Evolutionary conservation across 2,113 vertebrate species (phyloP).

Genomic region (Plecotus auritus): DNA sequence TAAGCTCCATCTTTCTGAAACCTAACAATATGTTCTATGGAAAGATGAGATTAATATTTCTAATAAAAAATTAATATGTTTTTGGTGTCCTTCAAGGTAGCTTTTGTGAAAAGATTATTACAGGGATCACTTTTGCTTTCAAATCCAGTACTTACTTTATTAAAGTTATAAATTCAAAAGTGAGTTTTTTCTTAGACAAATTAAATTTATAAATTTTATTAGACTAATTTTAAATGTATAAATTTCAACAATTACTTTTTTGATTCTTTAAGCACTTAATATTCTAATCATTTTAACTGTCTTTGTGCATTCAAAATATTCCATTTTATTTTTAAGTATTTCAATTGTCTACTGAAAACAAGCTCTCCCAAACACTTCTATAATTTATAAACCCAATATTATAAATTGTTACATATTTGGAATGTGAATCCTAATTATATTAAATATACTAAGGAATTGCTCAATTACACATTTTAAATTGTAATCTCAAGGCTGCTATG

Average conservation of each 20-base stretch:
- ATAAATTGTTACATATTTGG: background rate
- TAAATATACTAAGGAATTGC: slow-evolving; percentile 3
- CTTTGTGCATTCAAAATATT: background rate
- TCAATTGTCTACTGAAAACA: background rate
- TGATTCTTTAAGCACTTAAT: background rate
- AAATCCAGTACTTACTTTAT: background rate
- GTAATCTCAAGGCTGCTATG: background rate
- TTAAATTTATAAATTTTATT: background rate
- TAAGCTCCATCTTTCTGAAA: background rate
- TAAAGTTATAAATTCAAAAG: background rate
- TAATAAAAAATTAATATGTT: background rate
- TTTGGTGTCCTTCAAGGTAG: background rate
- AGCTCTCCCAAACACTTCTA: background rate
- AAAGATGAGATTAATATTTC: background rate
- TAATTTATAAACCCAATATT: background rate
- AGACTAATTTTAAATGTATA: background rate
- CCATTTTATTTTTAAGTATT: background rate
- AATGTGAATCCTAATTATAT: background rate
- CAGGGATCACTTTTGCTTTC: background rate
- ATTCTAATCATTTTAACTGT: background rate
- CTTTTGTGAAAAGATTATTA: slow-evolving; percentile 1
- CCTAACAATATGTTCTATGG: background rate
- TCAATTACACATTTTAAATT: background rate
- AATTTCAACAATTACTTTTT: background rate
- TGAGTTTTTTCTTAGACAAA: background rate